A percentile compares a stretch with the other conserved stretches of the same genome.
Conservation (phyloP, 2,113 vertebrate species). For the Castor canadensis region DNA sequence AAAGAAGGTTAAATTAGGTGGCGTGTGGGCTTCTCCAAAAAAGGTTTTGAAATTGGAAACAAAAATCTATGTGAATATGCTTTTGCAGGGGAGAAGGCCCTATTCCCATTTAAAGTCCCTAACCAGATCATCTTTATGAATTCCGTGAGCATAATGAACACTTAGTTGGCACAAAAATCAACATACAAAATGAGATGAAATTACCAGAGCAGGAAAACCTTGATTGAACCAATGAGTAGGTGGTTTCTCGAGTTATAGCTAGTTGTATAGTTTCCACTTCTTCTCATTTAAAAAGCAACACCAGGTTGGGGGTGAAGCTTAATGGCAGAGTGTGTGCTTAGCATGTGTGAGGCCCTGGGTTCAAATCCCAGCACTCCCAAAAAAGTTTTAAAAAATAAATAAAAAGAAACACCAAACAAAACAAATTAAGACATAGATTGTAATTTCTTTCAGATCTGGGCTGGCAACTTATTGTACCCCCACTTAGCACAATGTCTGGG, state of each 20-base stretch:
- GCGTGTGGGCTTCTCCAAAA: background rate
- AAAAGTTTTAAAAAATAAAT: background rate
- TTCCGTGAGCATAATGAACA: background rate
- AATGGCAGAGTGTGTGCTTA: background rate
- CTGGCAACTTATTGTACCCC: background rate
- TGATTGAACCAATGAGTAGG: background rate
- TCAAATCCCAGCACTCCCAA: background rate
- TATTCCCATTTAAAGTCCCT: background rate
- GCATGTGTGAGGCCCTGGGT: background rate
- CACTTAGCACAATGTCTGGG: background rate
- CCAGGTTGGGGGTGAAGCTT: background rate
- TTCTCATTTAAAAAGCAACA: constrained; percentile 35
- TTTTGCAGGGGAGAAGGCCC: background rate
- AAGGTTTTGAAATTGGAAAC: background rate
- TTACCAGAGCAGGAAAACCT: background rate
- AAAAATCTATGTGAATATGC: background rate
- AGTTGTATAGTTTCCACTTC: background rate
- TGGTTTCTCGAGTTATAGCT: background rate
- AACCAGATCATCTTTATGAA: background rate
- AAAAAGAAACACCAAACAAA: constrained; percentile 33
- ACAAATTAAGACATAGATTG: background rate
- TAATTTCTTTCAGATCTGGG: background rate
- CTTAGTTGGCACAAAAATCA: background rate
- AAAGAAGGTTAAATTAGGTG: background rate
- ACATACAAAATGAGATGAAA: background rate